Evolutionary conservation across 1,140 invertebrate species (phyloP), one percentile per base, ranked within the genome.

Genomic region (Pseudomyrmex sp.): DNA sequence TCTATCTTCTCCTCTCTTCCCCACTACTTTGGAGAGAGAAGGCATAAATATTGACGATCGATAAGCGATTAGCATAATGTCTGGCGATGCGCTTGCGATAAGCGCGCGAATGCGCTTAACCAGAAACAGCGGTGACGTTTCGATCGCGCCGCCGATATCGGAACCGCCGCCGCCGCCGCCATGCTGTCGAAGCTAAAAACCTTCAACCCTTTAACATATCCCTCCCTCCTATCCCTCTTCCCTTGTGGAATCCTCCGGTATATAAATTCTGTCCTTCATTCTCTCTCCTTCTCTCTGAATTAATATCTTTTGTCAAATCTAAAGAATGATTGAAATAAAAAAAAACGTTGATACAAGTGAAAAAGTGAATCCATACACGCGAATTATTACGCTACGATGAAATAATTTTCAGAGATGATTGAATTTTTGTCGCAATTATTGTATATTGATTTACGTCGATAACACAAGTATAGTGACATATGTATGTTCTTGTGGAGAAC

Each of bases 61-160:
- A 80, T 80, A 80, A 80, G 76, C 76, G 76, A 80, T 80, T 80
- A 80, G 76, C 76, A 80, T 80, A 80, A 80, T 80, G 76, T 80
- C 76, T 80, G 76, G 66, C 76, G 76, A 80, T 80, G 76, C 44
- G 76, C 66, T 46, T 15, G 66, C 76, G 76, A 80, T 80, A 80
- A 80, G 54, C 76, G 76, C 76, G 76, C 66, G 76, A 80, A 80
- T 80, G 76, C 76, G 76, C 76, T 80, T 80, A 80, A 80, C 76
- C 76, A 80, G 76, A 80, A 72, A 80, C 76, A 80, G 76, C 35
- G 46, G 77, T 82, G 85, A 87, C 76, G 76, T 86, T 87, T 86
- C 82, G 85, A 86, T 87, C 79, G 54, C 85, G 65, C 61, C 58
- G 69, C 2, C 63, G 63, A 85, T 80, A 80, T 18, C 66, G 26